A percentile compares a stretch with the other conserved stretches of the same genome.
Conservation (phyloP, 1,140 invertebrate genomes). For the Penaeus japonicus region DNA sequence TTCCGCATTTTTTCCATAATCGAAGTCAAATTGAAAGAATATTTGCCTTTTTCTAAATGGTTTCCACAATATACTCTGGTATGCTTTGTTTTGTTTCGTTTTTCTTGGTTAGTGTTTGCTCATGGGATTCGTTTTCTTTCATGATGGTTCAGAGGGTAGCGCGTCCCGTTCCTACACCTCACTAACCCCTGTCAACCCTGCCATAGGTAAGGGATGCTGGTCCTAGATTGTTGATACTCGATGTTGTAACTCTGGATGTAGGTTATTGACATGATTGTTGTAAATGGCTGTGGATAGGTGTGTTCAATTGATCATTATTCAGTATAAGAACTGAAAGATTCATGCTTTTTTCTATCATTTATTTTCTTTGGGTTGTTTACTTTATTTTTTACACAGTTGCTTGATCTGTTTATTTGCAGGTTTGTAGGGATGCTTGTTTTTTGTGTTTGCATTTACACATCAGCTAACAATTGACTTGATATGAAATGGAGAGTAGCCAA, state of each 20-base stretch:
- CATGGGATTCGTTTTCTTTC: conserved; percentile 39
- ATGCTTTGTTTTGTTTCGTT: no score
- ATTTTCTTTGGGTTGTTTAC: neutral
- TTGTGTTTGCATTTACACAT: no score
- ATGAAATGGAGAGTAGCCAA: no score
- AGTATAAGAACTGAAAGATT: neutral
- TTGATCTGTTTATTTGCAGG: no score
- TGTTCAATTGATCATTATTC: no score
- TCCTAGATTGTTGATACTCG: neutral
- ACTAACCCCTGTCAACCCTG: conserved; percentile 41
- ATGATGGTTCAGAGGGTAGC: conserved; percentile 40
- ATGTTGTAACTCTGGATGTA: conserved; percentile 33
- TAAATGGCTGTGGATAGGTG: neutral
- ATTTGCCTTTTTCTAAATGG: no score
- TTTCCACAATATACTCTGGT: no score
- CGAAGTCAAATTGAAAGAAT: no score
- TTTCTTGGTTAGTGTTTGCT: neutral
- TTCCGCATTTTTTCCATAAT: no score
- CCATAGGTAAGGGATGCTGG: conserved; percentile 23
- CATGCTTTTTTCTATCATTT: neutral
- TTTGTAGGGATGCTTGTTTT: no score
- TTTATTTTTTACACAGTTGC: no score
- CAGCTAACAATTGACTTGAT: no score
- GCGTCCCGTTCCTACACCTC: conserved; percentile 39
- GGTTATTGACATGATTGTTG: neutral